Base-by-base conservation (phyloP, 1,140 invertebrate species). In the Oedothorax gibbosus region DNA sequence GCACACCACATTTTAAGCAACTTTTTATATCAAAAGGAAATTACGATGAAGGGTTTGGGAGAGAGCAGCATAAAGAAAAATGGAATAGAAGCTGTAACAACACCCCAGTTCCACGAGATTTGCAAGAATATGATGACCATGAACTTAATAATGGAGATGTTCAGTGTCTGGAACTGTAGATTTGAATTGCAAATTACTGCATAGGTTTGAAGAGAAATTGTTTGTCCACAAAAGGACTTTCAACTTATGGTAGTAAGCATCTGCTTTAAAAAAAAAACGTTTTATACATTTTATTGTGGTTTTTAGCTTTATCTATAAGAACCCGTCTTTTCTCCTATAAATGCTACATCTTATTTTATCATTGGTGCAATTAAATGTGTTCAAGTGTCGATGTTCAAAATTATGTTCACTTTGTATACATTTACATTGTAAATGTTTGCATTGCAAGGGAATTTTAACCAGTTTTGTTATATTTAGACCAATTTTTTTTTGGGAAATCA, bases 21-120 rank as follows among this genome's bases (percentile, higher is more conserved):
- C 91, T 95, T 2, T 96, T 96, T 89, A 95, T 94, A 88, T 92
- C 93, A n/a, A 94, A 95, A 90, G 95, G 95, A 60, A 95, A 95
- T 90, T 96, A 96, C 89, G 95, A 96, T 87, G 94, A 95, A 88
- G 95, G 94, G 21, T 96, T 96, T 89, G 91, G 91, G 35, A 85
- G 90, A 54, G 89, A 91, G 86, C 90, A 91, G 87, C 89, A 91
- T 82, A 91, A 91, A 85, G 90, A 91, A 77, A 89, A 89, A 86
- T 91, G 91, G 91, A 88, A 88, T 60, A 81, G 85, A 15, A 87
- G 87, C 71, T 86, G 86, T 57, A 86, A 86, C 57, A 86, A 87
- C 18, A 88, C 87, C 12, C 87, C 87, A 56, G 81, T 76, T 64
- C 73, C 85, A 51, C 76, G 81, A 65, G 84, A 86, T 54, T 76